Base-by-base conservation (phyloP, 2,888 invertebrate genomes). In the Chalcosyrphus nemorum region DNA sequence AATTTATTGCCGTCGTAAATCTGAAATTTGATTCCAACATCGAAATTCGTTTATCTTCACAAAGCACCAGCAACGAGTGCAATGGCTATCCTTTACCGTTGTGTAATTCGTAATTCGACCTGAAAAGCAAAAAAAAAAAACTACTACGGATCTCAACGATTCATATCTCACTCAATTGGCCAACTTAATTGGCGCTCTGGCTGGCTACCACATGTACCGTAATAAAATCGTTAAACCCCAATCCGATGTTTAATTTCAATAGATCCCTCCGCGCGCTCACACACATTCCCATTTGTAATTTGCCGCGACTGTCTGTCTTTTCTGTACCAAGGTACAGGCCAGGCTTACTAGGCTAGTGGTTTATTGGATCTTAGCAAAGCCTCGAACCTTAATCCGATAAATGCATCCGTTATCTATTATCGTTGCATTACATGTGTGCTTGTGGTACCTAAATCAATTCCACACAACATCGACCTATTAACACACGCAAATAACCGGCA, bases 141-240 rank as follows among this genome's bases (percentile, higher is more conserved):
- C 52, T 43, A 29, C 24, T n/a, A 29, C 45, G 29, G 17, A 72
- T 50, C 59, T 80, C 66, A 57, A 9, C 74, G 80, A 80, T 80
- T 72, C 57, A 65, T 80, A 80, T 80, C 80, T 80, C 68, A 72
- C 80, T 74, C 72, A 80, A 80, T 80, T 80, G 80, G 80, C 74
- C 66, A 80, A 80, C 74, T 80, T 74, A 80, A 74, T 80, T 80
- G 74, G 59, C 35, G 59, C 45, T 68, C 7, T 74, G 59, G 54
- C 66, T 54, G 27, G 72, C 61, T 74, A 66, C 74, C 61, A 74
- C 61, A 68, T 72, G 80, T 61, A 80, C 61, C 61, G 65, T 66
- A 80, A 74, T 74, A 80, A 80, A 74, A 80, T 80, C 68, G 66
- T 74, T 68, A 66, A 74, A 43, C 45, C 35, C 71, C 72, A 56